Percentiles rank a stretch among this genome's conserved stretches.
phyloP scores from a whole-genome alignment of 92 coral and sea anemone species.

The Chrysogorgia sp. region DNA sequence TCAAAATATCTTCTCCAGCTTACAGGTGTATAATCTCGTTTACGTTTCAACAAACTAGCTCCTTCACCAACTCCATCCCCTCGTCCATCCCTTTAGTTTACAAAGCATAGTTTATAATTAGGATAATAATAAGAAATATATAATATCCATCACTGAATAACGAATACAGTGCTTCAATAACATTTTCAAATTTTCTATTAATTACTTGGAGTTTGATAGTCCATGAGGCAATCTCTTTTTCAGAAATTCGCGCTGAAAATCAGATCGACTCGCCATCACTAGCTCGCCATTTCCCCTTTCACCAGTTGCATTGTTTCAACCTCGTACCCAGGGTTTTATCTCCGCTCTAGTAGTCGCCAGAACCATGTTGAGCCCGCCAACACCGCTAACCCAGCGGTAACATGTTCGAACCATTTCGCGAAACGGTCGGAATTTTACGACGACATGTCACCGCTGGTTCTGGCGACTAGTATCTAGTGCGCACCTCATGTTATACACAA shows the following conservation, averaged over 20 bases:
- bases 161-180: background rate
- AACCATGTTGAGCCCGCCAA: too few relatives aligned
- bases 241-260: slow-evolving; percentile 68
- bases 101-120: background rate
- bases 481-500: too few relatives aligned
- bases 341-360: too few relatives aligned
- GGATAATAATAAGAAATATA: background rate
- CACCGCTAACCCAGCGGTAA: too few relatives aligned
- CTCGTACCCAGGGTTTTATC: too few relatives aligned
- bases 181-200: background rate
- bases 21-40: slow-evolving; percentile 81
- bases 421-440: background rate
- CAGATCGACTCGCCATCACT: background rate
- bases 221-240: slow-evolving; percentile 52
- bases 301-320: background rate
- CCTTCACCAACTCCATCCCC: slow-evolving; percentile 14
- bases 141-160: background rate
- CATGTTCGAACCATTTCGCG: too few relatives aligned
- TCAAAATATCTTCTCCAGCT: slow-evolving; percentile 89
- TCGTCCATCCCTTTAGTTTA: background rate
- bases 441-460: background rate
- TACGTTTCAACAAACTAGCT: slow-evolving; percentile 50
- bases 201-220: slow-evolving; percentile 13
- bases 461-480: too few relatives aligned
- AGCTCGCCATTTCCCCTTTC: background rate